Percentiles rank a stretch among this genome's conserved stretches.
These are phyloP conservation scores for Yponomeuta sedellus DNA, from an alignment of 2,888 invertebrate species.

Conservation along the genomic window DNA sequence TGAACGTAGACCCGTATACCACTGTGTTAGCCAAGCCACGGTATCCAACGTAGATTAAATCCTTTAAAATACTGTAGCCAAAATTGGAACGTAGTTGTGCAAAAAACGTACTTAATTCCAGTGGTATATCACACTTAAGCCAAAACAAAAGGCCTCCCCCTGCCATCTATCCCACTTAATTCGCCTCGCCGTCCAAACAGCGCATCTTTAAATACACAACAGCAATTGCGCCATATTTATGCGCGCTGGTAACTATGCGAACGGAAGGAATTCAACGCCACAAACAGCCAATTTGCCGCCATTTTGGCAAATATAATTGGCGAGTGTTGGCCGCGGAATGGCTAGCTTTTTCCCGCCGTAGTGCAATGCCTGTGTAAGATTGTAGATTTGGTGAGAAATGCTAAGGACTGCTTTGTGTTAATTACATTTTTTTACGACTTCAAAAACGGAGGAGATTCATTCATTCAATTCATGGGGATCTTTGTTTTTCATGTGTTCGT, in stretches of 20 bases:
- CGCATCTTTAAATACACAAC: constrained; percentile 1
- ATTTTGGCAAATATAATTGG: constrained; percentile 21
- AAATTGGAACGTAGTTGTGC: neutral
- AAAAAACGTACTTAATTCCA: neutral
- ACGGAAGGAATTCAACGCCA: constrained; percentile 19
- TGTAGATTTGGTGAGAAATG: neutral
- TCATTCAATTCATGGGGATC: too few species aligned
- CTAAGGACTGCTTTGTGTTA: too few species aligned
- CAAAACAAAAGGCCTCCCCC: neutral
- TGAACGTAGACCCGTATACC: too few species aligned
- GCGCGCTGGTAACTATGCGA: constrained; percentile 16
- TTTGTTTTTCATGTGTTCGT: too few species aligned
- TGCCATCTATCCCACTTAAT: neutral
- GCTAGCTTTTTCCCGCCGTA: constrained; percentile 15
- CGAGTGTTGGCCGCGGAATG: constrained; percentile 15
- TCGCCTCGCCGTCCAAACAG: neutral
- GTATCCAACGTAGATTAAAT: too few species aligned
- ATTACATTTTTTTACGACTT: too few species aligned
- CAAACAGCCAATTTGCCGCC: constrained; percentile 19
- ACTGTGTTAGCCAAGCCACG: too few species aligned
- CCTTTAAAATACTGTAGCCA: too few species aligned
- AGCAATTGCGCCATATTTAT: neutral
- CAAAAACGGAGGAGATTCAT: too few species aligned
- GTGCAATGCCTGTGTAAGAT: neutral
- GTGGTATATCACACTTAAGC: constrained; percentile 1